phyloP scores from a whole-genome alignment of 2,888 invertebrate species.

The Leptopilina myrica region DNA sequence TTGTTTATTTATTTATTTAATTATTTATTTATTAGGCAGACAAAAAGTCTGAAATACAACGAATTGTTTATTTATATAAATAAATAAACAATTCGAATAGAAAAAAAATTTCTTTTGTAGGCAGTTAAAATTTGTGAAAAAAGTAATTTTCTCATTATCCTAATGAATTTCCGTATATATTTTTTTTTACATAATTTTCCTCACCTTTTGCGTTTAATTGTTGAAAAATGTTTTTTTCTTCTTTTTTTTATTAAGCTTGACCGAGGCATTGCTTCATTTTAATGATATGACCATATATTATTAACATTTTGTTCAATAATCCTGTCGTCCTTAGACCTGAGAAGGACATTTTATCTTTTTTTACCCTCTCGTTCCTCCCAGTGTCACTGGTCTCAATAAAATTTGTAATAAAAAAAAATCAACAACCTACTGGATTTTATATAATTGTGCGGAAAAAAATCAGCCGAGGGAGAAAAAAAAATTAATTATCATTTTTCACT shows the following conservation, averaged over 20 bases:
- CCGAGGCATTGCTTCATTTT: constrained; percentile 11
- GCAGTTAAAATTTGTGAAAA: too few relatives aligned
- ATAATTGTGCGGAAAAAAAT: neutral
- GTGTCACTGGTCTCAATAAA: constrained; percentile 17
- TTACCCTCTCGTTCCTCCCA: neutral
- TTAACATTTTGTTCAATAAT: constrained; percentile 7
- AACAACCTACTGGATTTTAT: neutral
- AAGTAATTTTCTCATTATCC: too few relatives aligned
- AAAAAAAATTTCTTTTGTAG: too few relatives aligned
- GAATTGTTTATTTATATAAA: too few relatives aligned
- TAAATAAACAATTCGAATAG: too few relatives aligned
- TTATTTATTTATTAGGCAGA: too few relatives aligned
- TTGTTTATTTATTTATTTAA: too few relatives aligned
- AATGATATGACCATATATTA: constrained; percentile 6
- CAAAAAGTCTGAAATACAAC: too few relatives aligned
- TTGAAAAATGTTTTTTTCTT: neutral
- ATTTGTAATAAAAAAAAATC: neutral
- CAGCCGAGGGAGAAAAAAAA: neutral
- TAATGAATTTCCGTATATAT: too few relatives aligned
- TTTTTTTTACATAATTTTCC: neutral
- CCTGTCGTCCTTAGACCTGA: constrained; percentile 3
- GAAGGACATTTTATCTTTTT: neutral
- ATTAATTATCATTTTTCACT: neutral
- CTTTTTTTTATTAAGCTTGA: neutral
- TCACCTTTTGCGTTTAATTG: neutral